phyloP scores from a whole-genome alignment of 2,888 invertebrate species.

The Drosophila nr. medialis region DNA sequence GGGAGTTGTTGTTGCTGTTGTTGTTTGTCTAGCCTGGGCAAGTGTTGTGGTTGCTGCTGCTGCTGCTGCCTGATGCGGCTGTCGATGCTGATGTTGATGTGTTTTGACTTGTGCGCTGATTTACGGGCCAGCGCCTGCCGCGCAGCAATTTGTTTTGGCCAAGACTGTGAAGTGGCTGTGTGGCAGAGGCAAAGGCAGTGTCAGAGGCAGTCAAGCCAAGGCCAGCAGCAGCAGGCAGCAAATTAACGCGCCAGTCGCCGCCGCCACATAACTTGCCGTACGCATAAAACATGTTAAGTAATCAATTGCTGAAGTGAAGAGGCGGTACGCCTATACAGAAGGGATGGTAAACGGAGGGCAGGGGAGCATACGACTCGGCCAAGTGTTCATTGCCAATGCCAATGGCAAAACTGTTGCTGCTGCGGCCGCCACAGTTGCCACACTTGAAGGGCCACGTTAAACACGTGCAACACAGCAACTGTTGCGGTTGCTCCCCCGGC shows the following conservation, averaged over 20 bases:
- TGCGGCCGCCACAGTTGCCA: slow-evolving; percentile 44
- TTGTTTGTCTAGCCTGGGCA: slow-evolving; percentile 5
- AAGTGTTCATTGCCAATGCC: slow-evolving; percentile 75
- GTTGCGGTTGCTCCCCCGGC: slow-evolving; percentile 8
- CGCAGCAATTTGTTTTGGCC: slow-evolving; percentile 74
- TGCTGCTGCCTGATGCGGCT: slow-evolving; percentile 43
- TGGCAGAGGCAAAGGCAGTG: slow-evolving; percentile 2
- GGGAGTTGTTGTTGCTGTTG: slow-evolving; percentile 44
- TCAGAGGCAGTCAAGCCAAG: slow-evolving; percentile 27
- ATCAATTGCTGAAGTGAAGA: slow-evolving; percentile 77
- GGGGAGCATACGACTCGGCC: slow-evolving; percentile 16
- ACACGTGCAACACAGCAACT: slow-evolving; percentile 64
- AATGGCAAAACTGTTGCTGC: slow-evolving; percentile 37
- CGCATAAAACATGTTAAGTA: slow-evolving; percentile 83
- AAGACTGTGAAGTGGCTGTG: slow-evolving; percentile 13
- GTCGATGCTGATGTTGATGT: slow-evolving; percentile 66
- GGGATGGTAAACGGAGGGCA: neutral
- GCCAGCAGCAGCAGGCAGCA: slow-evolving; percentile 39
- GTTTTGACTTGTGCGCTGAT: slow-evolving; percentile 75
- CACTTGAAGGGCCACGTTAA: slow-evolving; percentile 65
- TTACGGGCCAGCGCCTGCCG: slow-evolving; percentile 74
- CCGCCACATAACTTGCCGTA: slow-evolving; percentile 77
- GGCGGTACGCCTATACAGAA: slow-evolving; percentile 11
- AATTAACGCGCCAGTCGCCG: slow-evolving; percentile 76
- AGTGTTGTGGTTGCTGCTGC: slow-evolving; percentile 12